Evolutionary conservation across 2,797 vertebrate species (phyloP).

Genomic region (Distichodus sexfasciatus): DNA sequence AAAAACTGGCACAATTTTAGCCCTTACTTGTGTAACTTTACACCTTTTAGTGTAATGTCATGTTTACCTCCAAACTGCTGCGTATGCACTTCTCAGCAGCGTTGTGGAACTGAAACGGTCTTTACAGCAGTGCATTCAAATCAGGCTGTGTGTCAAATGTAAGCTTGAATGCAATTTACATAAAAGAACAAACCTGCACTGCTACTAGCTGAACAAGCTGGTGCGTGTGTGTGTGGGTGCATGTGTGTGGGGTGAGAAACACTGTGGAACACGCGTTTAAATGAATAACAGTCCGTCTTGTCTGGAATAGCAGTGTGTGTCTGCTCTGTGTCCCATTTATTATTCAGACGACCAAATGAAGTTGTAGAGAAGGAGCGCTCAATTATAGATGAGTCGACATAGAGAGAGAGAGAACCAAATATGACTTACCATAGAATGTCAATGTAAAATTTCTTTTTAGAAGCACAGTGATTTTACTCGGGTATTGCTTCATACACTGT

Average conservation of each 20-base stretch:
- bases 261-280: not conserved
- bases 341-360: slow-evolving; percentile 77
- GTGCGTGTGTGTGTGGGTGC: slow-evolving; percentile 3
- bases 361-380: slow-evolving; percentile 74
- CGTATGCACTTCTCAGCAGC: slow-evolving; percentile 59
- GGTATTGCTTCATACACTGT: too few relatives aligned
- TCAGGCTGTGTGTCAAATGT: slow-evolving; percentile 25
- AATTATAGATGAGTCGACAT: slow-evolving; percentile 75
- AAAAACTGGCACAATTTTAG: slow-evolving; percentile 24
- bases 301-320: slow-evolving; percentile 1
- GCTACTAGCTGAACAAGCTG: too few relatives aligned
- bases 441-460: too few relatives aligned
- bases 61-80: slow-evolving; percentile 59
- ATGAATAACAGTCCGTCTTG: slow-evolving; percentile 21
- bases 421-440: too few relatives aligned
- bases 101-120: slow-evolving; percentile 68
- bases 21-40: slow-evolving; percentile 55
- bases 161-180: too few relatives aligned
- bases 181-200: too few relatives aligned
- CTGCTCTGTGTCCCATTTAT: slow-evolving; percentile 72
- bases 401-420: slow-evolving; percentile 31
- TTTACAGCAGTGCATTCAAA: too few relatives aligned
- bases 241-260: not conserved
- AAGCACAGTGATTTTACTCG: too few relatives aligned
- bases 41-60: slow-evolving; percentile 53